Conservation (phyloP, 2,888 invertebrate genomes). For the Rotaria macrura region DNA sequence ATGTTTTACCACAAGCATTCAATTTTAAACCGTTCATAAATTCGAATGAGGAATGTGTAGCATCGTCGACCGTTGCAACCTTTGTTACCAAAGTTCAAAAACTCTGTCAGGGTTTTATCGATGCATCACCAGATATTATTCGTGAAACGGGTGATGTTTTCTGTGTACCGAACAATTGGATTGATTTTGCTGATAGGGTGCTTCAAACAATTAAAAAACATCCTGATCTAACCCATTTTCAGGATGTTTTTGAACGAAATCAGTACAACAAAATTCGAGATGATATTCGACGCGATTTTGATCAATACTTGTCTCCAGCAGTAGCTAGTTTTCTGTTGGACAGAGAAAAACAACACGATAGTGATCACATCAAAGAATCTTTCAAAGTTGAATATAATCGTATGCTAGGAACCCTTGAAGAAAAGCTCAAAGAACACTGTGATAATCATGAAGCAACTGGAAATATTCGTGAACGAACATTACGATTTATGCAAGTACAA, state of each 20-base stretch:
- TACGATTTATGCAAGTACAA: neutral
- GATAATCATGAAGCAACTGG: neutral
- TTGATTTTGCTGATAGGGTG: neutral
- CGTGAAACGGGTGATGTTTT: neutral
- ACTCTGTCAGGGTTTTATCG: neutral
- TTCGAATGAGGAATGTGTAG: neutral
- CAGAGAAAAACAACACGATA: neutral
- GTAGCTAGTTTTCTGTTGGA: neutral
- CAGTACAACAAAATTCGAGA: neutral
- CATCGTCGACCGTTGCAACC: neutral
- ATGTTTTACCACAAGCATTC: slow-evolving; percentile 7
- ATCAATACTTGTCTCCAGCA: neutral
- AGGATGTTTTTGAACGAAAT: neutral
- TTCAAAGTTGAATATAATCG: neutral
- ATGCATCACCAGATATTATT: neutral
- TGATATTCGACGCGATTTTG: neutral
- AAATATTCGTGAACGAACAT: neutral
- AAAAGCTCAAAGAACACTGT: neutral
- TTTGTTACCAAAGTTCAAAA: neutral
- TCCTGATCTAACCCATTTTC: neutral
- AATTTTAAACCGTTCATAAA: neutral
- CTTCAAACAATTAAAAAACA: neutral
- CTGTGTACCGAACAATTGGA: neutral
- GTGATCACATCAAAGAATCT: neutral
- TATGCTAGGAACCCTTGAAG: neutral